Evolutionary conservation across 1,140 invertebrate species (phyloP).

Genomic region (Pseudachorutes palmiensis): DNA sequence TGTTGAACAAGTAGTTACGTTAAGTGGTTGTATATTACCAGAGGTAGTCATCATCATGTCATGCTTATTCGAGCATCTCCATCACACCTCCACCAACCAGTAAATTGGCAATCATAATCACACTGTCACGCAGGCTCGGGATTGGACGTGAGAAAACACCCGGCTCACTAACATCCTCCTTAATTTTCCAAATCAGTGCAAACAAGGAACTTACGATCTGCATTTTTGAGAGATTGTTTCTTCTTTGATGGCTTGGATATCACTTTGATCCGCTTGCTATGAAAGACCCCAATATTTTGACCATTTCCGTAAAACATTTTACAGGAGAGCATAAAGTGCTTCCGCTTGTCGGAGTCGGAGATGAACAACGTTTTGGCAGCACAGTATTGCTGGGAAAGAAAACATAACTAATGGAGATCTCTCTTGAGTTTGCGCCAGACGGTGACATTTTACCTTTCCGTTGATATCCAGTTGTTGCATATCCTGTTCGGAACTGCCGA

Average conservation of each 20-base stretch:
- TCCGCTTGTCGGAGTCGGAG: conserved; percentile 97
- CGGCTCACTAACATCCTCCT: not conserved
- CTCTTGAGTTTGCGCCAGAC: conserved; percentile 1
- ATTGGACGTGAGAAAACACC: not conserved
- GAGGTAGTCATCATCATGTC: no score
- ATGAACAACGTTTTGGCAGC: conserved; percentile 99
- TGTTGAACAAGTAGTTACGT: no score
- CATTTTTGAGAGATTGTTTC: conserved; percentile 98
- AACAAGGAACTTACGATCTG: conserved; percentile 61
- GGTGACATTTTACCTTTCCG: conserved; percentile 55
- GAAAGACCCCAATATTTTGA: conserved; percentile 96
- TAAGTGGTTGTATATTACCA: no score
- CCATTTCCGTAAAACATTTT: conserved; percentile 99
- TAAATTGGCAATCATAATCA: not conserved
- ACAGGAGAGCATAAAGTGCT: conserved; percentile 98
- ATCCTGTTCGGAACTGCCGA: conserved; percentile 96
- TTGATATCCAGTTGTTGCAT: conserved; percentile 93
- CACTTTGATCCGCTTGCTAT: conserved; percentile 98
- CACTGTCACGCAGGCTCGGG: not conserved
- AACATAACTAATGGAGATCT: conserved; percentile 12
- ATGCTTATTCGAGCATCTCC: conserved; percentile 16
- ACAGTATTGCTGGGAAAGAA: conserved; percentile 79
- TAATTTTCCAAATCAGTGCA: not conserved
- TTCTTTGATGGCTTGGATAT: conserved; percentile 99
- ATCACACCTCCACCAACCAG: not conserved